A percentile compares a stretch with the other conserved stretches of the same genome.
Evolutionary conservation across 2,113 vertebrate species (phyloP).

Genomic region (Perca schrenkii): DNA sequence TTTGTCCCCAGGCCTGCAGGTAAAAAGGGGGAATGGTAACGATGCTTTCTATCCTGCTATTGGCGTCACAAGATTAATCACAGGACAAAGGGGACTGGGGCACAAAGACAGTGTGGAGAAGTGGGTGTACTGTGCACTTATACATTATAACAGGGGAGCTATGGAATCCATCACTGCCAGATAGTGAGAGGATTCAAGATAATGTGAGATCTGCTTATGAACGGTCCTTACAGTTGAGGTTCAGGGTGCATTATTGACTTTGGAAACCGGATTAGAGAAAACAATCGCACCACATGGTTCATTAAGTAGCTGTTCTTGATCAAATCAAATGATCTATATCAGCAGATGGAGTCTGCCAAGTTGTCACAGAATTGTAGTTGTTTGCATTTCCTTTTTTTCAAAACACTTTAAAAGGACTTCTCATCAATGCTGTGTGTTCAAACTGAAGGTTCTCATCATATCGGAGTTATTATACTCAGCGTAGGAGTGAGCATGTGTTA

Average conservation of each 20-base stretch:
- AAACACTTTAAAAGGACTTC: neutral
- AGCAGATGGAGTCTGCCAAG: neutral
- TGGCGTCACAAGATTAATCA: conserved; percentile 31
- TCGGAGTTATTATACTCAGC: neutral
- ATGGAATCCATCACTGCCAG: neutral
- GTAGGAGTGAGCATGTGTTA: neutral
- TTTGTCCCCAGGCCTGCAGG: conserved; percentile 5
- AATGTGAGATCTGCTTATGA: neutral
- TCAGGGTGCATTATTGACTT: neutral
- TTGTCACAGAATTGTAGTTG: neutral
- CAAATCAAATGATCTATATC: neutral
- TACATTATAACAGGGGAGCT: neutral
- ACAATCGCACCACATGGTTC: neutral
- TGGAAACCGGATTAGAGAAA: neutral
- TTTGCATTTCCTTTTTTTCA: neutral
- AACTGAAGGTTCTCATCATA: neutral
- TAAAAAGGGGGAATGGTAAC: neutral
- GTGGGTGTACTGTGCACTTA: neutral
- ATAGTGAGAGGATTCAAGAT: neutral
- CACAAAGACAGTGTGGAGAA: neutral
- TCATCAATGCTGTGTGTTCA: neutral
- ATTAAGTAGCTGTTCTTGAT: neutral
- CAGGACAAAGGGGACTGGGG: conserved; percentile 9
- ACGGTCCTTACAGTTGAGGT: neutral
- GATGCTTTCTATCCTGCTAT: conserved; percentile 17